phyloP scores from a whole-genome alignment of 2,797 vertebrate genomes.

The Centroberyx gerrardi region DNA sequence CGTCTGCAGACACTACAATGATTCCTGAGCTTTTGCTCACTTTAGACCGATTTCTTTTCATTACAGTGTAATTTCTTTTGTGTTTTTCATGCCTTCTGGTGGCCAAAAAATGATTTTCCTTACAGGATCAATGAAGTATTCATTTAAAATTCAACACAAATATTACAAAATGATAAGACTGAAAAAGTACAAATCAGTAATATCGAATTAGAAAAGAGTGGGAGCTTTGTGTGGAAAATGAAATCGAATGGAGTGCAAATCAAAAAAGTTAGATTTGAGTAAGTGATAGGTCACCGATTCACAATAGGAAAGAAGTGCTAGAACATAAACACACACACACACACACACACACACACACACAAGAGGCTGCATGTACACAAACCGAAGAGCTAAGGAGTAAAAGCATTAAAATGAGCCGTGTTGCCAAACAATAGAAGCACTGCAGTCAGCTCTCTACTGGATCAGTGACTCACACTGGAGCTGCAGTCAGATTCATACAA shows the following conservation, averaged over 20 bases:
- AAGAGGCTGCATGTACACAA: slow-evolving; percentile 13
- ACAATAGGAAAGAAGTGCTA: neutral
- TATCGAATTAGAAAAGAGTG: neutral
- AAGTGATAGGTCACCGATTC: neutral
- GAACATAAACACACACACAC: neutral
- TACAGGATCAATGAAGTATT: neutral
- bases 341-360: neutral
- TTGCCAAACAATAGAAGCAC: slow-evolving; percentile 76
- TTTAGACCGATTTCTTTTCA: neutral
- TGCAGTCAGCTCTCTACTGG: slow-evolving; percentile 78
- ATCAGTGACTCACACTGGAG: slow-evolving; percentile 79
- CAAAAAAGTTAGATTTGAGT: slow-evolving; percentile 3
- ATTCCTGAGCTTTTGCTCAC: too few species aligned
- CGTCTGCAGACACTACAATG: neutral
- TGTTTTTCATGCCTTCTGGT: neutral
- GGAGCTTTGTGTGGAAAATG: neutral
- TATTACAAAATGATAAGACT: neutral
- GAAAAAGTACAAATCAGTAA: slow-evolving; percentile 2
- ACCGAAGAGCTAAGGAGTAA: slow-evolving; percentile 36
- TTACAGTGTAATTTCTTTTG: neutral
- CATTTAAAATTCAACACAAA: neutral
- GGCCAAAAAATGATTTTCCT: neutral
- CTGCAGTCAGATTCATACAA: slow-evolving; percentile 72
- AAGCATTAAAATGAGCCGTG: slow-evolving; percentile 48
- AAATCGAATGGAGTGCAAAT: neutral